Evolutionary conservation across 2,797 vertebrate genomes (phyloP).

Genomic region (Eremophila alpestris): DNA sequence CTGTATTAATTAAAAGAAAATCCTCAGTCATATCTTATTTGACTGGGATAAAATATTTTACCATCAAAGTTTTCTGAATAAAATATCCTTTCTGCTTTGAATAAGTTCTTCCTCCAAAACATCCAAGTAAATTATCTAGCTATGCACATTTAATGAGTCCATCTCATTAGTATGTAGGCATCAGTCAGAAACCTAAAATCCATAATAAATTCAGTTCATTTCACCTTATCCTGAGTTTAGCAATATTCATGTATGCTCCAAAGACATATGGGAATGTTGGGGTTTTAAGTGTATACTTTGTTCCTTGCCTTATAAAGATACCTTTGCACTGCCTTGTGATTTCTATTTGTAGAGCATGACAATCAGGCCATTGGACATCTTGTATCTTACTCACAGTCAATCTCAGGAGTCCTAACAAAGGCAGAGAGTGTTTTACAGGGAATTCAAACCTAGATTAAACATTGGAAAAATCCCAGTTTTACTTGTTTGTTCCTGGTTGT

Average conservation of each 20-base stretch:
- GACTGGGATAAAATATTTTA: constrained; percentile 5
- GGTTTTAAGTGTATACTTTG: not conserved
- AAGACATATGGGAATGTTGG: not conserved
- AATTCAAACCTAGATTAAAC: not conserved
- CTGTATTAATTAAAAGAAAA: constrained; percentile 59
- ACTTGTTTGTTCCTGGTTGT: not conserved
- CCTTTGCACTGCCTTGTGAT: not conserved
- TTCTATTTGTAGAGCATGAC: not conserved
- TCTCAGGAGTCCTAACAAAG: not conserved
- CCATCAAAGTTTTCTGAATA: not conserved
- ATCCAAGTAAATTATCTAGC: not conserved
- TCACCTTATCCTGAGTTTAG: not conserved
- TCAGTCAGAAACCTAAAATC: not conserved
- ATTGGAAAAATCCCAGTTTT: not conserved
- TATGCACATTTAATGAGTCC: not conserved
- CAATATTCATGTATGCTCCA: not conserved
- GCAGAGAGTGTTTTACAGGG: not conserved
- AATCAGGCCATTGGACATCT: not conserved
- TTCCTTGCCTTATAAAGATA: not conserved
- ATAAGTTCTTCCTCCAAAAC: not conserved
- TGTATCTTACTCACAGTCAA: not conserved
- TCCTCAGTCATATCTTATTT: constrained; percentile 24
- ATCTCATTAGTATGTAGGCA: not conserved
- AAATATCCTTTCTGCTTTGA: not conserved
- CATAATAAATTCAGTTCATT: not conserved